phyloP scores from a whole-genome alignment of 2,888 invertebrate genomes.

The Plemyria rubiginata region DNA sequence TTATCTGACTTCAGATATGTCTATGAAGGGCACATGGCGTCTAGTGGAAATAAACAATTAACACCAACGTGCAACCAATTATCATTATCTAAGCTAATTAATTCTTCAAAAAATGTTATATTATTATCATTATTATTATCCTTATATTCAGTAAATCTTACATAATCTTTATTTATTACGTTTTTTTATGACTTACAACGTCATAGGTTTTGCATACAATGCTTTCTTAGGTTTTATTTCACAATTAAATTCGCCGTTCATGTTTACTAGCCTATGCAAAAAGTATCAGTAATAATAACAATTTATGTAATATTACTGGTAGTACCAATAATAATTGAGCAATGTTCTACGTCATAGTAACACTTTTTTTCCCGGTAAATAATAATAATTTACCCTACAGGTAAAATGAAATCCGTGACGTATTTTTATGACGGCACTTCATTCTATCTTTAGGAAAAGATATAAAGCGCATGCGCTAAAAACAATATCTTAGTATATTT shows the following conservation, averaged over 20 bases:
- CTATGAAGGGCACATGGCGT: conserved; percentile 8
- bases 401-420: conserved; percentile 25
- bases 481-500: conserved; percentile 60
- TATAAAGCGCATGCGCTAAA: conserved; percentile 63
- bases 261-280: too few species aligned
- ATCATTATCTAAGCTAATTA: too few species aligned
- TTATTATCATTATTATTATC: too few species aligned
- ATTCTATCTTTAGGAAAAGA: conserved; percentile 40
- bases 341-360: neutral
- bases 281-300: too few species aligned
- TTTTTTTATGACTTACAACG: too few species aligned
- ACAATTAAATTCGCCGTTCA: too few species aligned
- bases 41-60: neutral
- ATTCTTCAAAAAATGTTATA: too few species aligned
- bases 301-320: neutral
- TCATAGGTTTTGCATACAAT: too few species aligned
- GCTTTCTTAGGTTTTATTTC: too few species aligned
- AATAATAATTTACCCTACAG: neutral
- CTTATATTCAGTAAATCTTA: too few species aligned
- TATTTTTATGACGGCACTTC: conserved; percentile 34
- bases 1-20: conserved; percentile 14
- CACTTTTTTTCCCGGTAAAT: neutral
- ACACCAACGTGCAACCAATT: neutral
- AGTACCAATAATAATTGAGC: neutral
- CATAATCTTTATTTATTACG: too few species aligned